Base-by-base conservation (phyloP, 2,113 vertebrate genomes). In the Festucalex cinctus region DNA sequence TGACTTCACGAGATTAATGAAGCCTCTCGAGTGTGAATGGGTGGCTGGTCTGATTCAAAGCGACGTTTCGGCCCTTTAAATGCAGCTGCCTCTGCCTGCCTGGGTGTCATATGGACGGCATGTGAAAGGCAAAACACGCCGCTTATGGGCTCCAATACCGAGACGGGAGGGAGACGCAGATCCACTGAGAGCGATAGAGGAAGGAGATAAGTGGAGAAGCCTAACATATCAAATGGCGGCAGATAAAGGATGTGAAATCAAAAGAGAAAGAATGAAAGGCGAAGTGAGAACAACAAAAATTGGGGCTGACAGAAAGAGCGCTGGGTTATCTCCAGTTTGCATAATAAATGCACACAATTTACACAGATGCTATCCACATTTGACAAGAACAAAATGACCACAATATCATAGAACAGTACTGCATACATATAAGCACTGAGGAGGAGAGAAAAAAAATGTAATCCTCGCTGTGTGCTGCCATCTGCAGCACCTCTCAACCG, bases 1-100 rank as follows among this genome's bases (percentile, higher is more conserved):
- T 56, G 41, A 68, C 22, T 77, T 66, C 69, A 65, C n/a, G 65
- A 77, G 71, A 75, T 76, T 76, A 85, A 77, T 82, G 78, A 73
- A 65, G 77, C 68, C 22, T 76, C 58, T 36, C 51, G 65, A 44
- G 59, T 48, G 37, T 26, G 75, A 46, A 59, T 57, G 53, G 81
- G 65, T 78, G 77, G 79, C 5, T 14, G 66, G 65, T 43, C 53
- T 79, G 68, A 84, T 76, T 71, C 65, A 66, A 73, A 65, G 59
- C 26, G 71, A 76, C 72, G 24, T 12, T 56, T 56, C 68, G 24
- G 65, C 32, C 56, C 44, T 43, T 67, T 66, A 46, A 58, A 67
- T 77, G 62, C 63, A 54, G 24, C 60, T 9, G 41, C 35, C 48
- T 66, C 53, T 19, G 36, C 41, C 37, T 65, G 26, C 7, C 43